Evolutionary conservation across 2,888 invertebrate genomes (phyloP), one percentile per base, ranked within the genome.

Genomic region (Himalopsyche tibetana): DNA sequence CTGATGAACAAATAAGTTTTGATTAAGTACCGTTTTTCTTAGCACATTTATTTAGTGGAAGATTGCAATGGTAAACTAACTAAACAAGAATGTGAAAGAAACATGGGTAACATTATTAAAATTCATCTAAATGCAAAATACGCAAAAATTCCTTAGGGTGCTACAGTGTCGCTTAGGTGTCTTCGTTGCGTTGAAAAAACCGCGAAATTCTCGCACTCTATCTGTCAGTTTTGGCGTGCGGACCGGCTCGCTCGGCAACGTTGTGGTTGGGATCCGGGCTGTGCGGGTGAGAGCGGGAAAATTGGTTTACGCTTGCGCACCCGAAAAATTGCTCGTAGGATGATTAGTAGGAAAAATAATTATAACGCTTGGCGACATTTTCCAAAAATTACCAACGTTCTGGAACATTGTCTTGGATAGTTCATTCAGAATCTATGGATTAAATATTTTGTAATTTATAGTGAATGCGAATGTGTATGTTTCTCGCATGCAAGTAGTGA

Each of bases 141-240:
- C 69, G 28, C 69, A 4, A 11, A 28, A 36, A 69, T 69, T 69
- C 51, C 80, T 51, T 2, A 80, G 80, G 9, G 19, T 28, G 42
- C 3, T 80, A 12, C 45, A 56, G 56, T 82, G 36, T 38, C 38
- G 80, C 55, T 55, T 51, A 51, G 51, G 3, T 15, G 51, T 6
- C 42, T 45, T 80, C 28, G 51, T 42, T 80, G 4, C 6, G 40
- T 63, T 42, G 3, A 80, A 83, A 55, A 83, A 83, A 45, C 55
- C 86, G 86, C 86, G 80, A 83, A 86, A 80, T 81, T 82, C 80
- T 86, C 86, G 86, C 86, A 83, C 83, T 83, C 56, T 83, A 83
- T 85, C 85, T 82, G 85, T 85, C 85, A 85, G 80, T 83, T 83
- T 83, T 42, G 83, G 79, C 86, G 69, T 79, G 82, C 86, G 83